phyloP scores from a whole-genome alignment of 1,140 invertebrate genomes.

The Temnothorax nylanderi region DNA sequence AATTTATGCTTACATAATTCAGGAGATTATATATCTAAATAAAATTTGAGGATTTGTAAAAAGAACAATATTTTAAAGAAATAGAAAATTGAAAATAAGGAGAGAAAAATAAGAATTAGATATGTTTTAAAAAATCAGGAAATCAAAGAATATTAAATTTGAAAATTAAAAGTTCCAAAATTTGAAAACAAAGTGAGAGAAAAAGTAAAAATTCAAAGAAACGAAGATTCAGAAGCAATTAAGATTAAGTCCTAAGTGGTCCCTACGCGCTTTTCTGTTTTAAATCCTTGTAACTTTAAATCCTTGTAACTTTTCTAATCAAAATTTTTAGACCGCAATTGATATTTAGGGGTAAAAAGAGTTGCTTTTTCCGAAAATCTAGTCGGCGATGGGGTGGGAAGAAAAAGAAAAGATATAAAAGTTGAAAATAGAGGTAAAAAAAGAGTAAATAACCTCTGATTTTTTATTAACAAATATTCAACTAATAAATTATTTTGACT shows the following conservation, averaged over 20 bases:
- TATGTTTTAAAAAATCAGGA: neutral
- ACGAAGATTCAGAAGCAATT: neutral
- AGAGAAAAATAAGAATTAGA: neutral
- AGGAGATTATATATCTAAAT: neutral
- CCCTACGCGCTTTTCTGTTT: neutral
- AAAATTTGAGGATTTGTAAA: neutral
- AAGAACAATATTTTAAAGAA: neutral
- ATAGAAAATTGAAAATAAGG: neutral
- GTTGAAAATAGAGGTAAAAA: no score
- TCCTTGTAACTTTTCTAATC: neutral
- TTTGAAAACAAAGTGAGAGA: neutral
- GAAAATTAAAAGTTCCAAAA: neutral
- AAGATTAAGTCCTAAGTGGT: neutral
- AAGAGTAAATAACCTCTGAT: neutral
- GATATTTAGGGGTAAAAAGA: no score
- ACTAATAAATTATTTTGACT: neutral
- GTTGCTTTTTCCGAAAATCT: no score
- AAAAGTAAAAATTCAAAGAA: neutral
- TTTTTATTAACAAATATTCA: neutral
- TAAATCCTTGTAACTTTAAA: neutral
- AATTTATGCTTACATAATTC: neutral
- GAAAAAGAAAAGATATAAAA: no score
- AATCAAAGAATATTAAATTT: neutral
- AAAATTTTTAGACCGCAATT: no score
- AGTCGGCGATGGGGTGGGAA: no score